phyloP scores from a whole-genome alignment of 2,797 vertebrate species.

The Sebastes minor region DNA sequence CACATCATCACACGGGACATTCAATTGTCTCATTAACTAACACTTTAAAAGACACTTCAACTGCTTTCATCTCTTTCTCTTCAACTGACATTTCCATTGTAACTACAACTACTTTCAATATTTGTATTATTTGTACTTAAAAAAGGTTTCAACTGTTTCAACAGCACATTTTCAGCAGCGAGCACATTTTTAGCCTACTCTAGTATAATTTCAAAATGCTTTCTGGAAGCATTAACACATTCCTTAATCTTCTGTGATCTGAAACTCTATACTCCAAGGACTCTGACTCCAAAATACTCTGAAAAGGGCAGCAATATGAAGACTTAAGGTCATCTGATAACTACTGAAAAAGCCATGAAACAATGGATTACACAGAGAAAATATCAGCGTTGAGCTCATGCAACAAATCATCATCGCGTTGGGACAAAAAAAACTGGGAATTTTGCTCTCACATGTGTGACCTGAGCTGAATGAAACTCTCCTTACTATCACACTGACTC shows the following conservation, averaged over 20 bases:
- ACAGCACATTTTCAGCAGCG: neutral
- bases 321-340: conserved; percentile 13
- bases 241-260: neutral
- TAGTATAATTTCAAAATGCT: neutral
- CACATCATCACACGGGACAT: neutral
- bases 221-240: neutral
- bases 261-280: neutral
- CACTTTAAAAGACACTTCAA: too few species aligned
- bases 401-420: neutral
- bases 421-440: neutral
- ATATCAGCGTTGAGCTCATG: neutral
- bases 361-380: neutral
- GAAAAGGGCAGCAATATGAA: conserved; percentile 5
- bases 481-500: neutral
- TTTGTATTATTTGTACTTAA: neutral
- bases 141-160: neutral
- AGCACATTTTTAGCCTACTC: neutral
- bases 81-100: neutral
- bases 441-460: neutral
- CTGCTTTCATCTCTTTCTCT: too few species aligned
- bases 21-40: neutral
- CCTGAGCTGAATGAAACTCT: neutral
- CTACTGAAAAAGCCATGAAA: neutral
- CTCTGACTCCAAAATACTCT: neutral
- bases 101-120: neutral